Evolutionary conservation across 2,888 invertebrate genomes (phyloP), one percentile per base, ranked within the genome.

Genomic region (Sisyra nigra): DNA sequence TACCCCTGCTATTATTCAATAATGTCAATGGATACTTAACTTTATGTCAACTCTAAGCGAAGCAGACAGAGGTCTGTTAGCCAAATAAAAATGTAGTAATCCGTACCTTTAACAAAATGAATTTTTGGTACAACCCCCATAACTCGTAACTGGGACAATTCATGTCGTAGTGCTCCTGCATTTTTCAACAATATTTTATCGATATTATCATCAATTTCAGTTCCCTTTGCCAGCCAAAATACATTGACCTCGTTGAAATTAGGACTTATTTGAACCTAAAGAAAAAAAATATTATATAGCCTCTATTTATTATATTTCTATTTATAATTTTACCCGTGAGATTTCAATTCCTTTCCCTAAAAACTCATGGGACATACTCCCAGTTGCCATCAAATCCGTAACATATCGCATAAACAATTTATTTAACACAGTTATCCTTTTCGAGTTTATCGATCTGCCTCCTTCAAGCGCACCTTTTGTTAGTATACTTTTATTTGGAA

Each of bases 381-480:
- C 82, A 0, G 80, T 80, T 1, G 81, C 74, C 71, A 88, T 71
- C 29, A 84, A 60, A 57, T 85, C 86, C 0, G 84, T 82, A 7
- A 88, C 76, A 46, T 82, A 67, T 51, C 74, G 72, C 84, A 87
- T 86, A 53, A 87, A 86, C 40, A 87, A 55, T 60, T 84, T 83
- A 57, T 86, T 86, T 2, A 88, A 60, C 48, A 85, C 76, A 1
- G 69, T 63, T 15, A 74, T 63, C 51, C 86, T 68, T 33, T 77
- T 70, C 1, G 63, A 59, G 8, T 69, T 70, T 9, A 66, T 63
- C 38, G 72, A 71, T 9, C 67, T 66, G 19, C 69, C 69, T 44
- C 69, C 68, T 52, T 66, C 58, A 44, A 64, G 58, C 13, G 64
- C 48, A 8, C 55, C 52, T 50, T 57, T 65, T 52, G 65, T 68